Percentiles rank a stretch among this genome's conserved stretches.
Evolutionary conservation across 2,113 vertebrate species (phyloP).

Genomic region (Ochotona princeps): DNA sequence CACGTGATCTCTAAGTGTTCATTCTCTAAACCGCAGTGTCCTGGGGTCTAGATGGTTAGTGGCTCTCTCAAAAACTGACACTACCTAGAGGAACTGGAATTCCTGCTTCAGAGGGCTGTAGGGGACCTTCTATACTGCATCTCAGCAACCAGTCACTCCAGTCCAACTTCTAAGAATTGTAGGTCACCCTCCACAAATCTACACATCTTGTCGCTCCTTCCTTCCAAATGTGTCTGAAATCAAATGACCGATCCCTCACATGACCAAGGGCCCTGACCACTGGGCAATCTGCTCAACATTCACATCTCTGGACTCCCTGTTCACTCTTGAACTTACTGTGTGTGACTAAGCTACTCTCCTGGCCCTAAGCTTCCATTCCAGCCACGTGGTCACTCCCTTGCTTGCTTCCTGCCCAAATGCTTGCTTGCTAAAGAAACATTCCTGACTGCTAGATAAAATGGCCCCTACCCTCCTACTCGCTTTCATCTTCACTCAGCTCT

Average conservation of each 20-base stretch:
- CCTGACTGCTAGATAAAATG: background rate
- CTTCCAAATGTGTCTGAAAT: background rate
- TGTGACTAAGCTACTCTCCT: background rate
- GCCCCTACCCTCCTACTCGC: background rate
- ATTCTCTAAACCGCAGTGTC: conserved; percentile 12
- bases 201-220: background rate
- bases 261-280: too few relatives aligned
- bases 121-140: background rate
- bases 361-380: background rate
- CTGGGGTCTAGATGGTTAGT: background rate
- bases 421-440: background rate
- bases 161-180: background rate
- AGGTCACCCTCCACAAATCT: background rate
- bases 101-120: background rate
- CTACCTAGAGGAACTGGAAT: background rate
- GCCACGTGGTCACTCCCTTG: background rate
- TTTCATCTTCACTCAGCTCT: background rate
- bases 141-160: background rate
- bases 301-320: background rate
- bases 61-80: background rate
- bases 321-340: background rate
- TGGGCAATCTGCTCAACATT: background rate
- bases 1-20: conserved; percentile 2
- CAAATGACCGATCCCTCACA: background rate
- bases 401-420: background rate